Percentiles rank a stretch among this genome's conserved stretches.
These are phyloP conservation scores for Atta colombica DNA, from an alignment of 1,140 invertebrate species.

Conservation along the genomic window DNA sequence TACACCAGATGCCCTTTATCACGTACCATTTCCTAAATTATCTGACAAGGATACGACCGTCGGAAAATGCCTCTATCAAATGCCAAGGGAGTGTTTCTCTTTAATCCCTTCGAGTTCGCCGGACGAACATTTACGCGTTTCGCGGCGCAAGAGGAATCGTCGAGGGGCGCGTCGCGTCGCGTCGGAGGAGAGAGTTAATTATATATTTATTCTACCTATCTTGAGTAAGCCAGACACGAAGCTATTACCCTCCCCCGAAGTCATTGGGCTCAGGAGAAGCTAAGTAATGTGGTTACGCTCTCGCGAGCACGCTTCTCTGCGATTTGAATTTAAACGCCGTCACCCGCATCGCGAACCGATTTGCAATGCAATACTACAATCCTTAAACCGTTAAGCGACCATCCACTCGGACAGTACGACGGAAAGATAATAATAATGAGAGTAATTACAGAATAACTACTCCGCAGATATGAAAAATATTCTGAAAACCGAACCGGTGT, in stretches of 20 bases:
- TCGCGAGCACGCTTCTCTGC: conserved; percentile 23
- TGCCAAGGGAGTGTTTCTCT: conserved; percentile 25
- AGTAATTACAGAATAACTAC: not conserved
- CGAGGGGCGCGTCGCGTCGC: conserved; percentile 2
- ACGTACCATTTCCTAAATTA: conserved; percentile 58
- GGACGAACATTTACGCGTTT: conserved; percentile 26
- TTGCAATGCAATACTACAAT: conserved; percentile 15
- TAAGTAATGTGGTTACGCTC: conserved; percentile 43
- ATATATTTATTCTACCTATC: conserved; percentile 59
- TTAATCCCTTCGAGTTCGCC: conserved; percentile 17
- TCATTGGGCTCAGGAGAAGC: conserved; percentile 4
- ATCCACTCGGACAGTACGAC: not conserved
- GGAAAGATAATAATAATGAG: not conserved
- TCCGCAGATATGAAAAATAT: not conserved
- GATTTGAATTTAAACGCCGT: conserved; percentile 35
- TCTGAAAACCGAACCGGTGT: not conserved
- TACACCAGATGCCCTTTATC: conserved; percentile 58
- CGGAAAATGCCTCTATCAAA: not conserved
- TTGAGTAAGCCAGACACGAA: conserved; percentile 33
- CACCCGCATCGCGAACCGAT: conserved; percentile 24
- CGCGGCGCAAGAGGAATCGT: not conserved
- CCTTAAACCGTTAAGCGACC: conserved; percentile 5
- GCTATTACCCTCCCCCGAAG: conserved; percentile 13
- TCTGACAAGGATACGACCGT: conserved; percentile 35
- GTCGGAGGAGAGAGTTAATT: conserved; percentile 49